These are phyloP conservation scores for Ardeotis arabs DNA, from an alignment of 2,113 vertebrate genomes.

Conservation along the genomic window DNA sequence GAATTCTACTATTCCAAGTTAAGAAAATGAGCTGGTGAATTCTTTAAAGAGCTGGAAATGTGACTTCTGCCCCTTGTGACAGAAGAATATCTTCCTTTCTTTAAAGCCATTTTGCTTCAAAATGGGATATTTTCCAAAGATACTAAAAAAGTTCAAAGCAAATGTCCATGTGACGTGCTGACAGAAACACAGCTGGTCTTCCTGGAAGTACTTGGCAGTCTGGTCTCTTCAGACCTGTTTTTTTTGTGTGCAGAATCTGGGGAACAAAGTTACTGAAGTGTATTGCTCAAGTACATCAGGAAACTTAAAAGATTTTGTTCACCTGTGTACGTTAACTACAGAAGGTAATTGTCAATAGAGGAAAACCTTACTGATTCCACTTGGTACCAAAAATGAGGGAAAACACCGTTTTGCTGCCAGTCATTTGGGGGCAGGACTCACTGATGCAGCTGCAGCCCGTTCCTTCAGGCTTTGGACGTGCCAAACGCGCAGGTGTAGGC, in stretches of 20 bases:
- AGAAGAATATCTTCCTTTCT: background rate
- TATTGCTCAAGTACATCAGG: background rate
- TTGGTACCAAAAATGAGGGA: background rate
- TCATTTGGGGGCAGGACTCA: background rate
- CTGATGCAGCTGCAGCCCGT: background rate
- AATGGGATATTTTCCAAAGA: background rate
- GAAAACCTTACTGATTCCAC: background rate
- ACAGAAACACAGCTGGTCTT: background rate
- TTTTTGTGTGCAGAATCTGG: background rate
- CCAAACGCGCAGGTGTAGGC: fast-evolving
- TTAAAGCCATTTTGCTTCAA: background rate
- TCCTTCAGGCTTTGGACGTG: background rate
- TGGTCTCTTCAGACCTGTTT: background rate
- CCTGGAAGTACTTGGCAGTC: background rate
- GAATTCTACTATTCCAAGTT: background rate
- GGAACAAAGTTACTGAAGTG: background rate
- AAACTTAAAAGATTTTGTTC: background rate
- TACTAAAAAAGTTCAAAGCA: background rate
- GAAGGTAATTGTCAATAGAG: background rate
- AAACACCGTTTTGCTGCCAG: background rate
- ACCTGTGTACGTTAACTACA: too few relatives aligned
- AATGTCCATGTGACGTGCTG: background rate
- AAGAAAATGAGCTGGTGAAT: background rate
- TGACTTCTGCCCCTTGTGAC: background rate
- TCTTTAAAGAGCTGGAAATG: background rate